phyloP scores from a whole-genome alignment of 2,113 vertebrate genomes.

The Variabilichromis moorii region DNA sequence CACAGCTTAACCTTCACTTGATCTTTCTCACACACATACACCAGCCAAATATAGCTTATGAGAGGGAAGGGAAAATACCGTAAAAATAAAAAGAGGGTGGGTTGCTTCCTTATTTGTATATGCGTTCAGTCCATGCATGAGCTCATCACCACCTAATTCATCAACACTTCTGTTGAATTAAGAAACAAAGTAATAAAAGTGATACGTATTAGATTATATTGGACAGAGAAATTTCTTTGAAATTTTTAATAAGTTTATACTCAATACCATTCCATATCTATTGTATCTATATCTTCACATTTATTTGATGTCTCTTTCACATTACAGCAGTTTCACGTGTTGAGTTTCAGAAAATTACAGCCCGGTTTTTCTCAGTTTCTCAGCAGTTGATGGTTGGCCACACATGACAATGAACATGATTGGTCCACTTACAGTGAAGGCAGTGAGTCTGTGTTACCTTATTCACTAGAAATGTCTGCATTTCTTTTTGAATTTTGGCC shows the following conservation, averaged over 20 bases:
- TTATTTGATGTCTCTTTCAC: neutral
- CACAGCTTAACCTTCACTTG: neutral
- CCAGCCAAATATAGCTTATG: conserved; percentile 28
- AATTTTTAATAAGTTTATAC: neutral
- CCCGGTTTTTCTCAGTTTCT: neutral
- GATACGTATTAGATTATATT: neutral
- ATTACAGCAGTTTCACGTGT: neutral
- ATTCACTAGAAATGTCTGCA: neutral
- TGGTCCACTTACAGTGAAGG: neutral
- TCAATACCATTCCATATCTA: neutral
- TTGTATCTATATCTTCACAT: neutral
- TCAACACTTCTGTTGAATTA: neutral
- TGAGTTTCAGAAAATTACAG: neutral
- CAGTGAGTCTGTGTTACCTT: neutral
- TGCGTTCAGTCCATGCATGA: neutral
- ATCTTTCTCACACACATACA: neutral
- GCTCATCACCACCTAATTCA: neutral
- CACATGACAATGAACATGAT: neutral
- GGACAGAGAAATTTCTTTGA: neutral
- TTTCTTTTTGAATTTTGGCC: neutral
- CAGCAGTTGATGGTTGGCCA: neutral
- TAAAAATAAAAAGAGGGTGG: conserved; percentile 24
- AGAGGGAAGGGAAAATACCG: conserved; percentile 47
- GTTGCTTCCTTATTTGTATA: conserved; percentile 35
- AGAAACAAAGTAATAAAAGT: neutral